These are phyloP conservation scores for Notolabrus celidotus DNA, from an alignment of 2,797 vertebrate species.

Conservation along the genomic window DNA sequence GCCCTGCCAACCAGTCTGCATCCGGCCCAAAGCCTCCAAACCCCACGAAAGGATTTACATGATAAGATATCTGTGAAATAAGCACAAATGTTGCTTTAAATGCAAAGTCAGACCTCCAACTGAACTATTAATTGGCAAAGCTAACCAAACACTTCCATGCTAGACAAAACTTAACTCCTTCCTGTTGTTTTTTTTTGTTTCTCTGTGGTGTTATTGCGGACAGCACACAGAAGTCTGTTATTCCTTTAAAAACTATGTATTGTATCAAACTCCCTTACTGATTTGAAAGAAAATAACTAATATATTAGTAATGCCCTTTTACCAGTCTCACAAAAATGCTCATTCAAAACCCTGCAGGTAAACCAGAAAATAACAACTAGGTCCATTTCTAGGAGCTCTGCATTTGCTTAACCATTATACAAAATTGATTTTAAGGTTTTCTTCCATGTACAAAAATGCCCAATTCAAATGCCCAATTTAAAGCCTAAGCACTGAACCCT, in stretches of 20 bases:
- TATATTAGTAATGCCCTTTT: too few relatives aligned
- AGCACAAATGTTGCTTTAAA: constrained; percentile 48
- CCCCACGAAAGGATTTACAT: constrained; percentile 43
- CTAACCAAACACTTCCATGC: constrained; percentile 5
- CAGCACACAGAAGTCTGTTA: constrained; percentile 1
- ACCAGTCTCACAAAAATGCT: too few relatives aligned
- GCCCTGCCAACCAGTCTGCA: constrained; percentile 32
- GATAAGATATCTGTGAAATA: constrained; percentile 40
- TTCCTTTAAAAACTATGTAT: neutral
- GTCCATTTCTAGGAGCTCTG: too few relatives aligned
- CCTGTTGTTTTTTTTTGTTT: neutral
- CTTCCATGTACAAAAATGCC: too few relatives aligned
- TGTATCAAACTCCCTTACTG: neutral
- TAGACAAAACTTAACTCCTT: neutral
- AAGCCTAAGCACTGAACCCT: too few relatives aligned
- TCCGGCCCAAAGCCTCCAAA: constrained; percentile 38
- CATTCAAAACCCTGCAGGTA: too few relatives aligned
- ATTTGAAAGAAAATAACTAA: neutral
- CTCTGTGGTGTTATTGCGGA: neutral
- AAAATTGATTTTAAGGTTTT: too few relatives aligned
- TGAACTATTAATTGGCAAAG: constrained; percentile 27
- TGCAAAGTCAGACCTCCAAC: constrained; percentile 32
- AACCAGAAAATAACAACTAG: too few relatives aligned
- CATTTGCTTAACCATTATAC: too few relatives aligned
- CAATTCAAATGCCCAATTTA: too few relatives aligned